These are phyloP conservation scores for Alitta virens DNA, from an alignment of 2,888 invertebrate species.

Conservation along the genomic window DNA sequence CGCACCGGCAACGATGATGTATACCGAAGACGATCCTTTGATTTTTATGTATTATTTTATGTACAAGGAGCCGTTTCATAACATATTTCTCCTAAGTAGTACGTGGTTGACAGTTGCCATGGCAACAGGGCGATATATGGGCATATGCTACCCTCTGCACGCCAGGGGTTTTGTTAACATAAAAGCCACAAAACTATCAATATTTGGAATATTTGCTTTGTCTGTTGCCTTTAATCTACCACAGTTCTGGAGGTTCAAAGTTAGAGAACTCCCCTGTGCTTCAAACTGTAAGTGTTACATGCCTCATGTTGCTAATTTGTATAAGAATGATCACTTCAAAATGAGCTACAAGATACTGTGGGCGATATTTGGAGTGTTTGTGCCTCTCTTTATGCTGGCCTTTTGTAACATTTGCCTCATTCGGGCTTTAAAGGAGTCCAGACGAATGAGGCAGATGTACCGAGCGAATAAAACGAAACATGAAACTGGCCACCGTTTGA, in stretches of 20 bases:
- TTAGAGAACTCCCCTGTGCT: slow-evolving; percentile 13
- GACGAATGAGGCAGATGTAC: slow-evolving; percentile 35
- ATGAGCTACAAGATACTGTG: slow-evolving; percentile 41
- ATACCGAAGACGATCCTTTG: slow-evolving; percentile 60
- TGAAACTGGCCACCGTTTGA: slow-evolving; percentile 40
- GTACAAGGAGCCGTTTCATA: slow-evolving; percentile 46
- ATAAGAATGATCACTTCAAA: slow-evolving; percentile 28
- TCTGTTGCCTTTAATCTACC: slow-evolving; percentile 71
- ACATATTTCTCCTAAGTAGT: slow-evolving; percentile 65
- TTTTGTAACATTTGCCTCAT: slow-evolving; percentile 51
- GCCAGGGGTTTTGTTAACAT: slow-evolving; percentile 66
- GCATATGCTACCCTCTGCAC: slow-evolving; percentile 72
- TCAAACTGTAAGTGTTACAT: slow-evolving; percentile 18
- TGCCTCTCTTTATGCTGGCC: slow-evolving; percentile 45
- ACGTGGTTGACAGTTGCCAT: slow-evolving; percentile 74
- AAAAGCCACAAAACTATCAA: slow-evolving; percentile 63
- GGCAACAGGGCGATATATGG: slow-evolving; percentile 73
- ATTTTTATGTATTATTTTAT: slow-evolving; percentile 41
- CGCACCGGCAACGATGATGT: slow-evolving; percentile 54
- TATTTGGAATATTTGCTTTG: slow-evolving; percentile 66
- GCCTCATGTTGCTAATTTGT: slow-evolving; percentile 5
- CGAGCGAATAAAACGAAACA: slow-evolving; percentile 32
- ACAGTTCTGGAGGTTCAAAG: slow-evolving; percentile 42
- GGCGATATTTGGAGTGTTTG: slow-evolving; percentile 44
- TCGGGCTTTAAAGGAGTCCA: slow-evolving; percentile 45